A percentile compares a stretch with the other conserved stretches of the same genome.
Evolutionary conservation across 2,797 vertebrate species (phyloP).

Genomic region (Avahi laniger): DNA sequence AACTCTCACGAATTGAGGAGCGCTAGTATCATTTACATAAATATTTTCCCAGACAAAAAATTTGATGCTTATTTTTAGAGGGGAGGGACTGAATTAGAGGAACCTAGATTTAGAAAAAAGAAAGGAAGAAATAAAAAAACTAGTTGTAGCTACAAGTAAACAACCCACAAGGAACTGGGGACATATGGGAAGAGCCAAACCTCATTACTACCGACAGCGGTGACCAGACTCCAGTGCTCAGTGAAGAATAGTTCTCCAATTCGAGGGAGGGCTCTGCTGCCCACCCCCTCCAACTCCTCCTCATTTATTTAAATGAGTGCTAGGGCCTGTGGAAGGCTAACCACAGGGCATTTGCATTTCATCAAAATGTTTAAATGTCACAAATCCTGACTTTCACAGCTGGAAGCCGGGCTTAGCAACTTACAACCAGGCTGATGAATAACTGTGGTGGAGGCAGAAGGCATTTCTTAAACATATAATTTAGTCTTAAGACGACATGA

Average conservation of each 20-base stretch:
- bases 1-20: neutral
- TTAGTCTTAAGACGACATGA: conserved; percentile 18
- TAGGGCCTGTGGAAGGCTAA: neutral
- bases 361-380: conserved; percentile 36
- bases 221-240: neutral
- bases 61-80: conserved; percentile 8
- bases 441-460: neutral
- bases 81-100: neutral
- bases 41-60: neutral
- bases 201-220: rapidly evolving
- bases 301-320: neutral
- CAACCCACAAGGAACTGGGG: neutral
- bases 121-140: neutral
- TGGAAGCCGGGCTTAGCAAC: neutral
- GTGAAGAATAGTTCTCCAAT: neutral
- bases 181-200: neutral
- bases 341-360: conserved; percentile 34
- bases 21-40: neutral
- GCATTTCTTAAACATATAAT: conserved; percentile 28
- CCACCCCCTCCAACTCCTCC: neutral
- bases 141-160: neutral
- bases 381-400: conserved; percentile 29
- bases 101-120: neutral
- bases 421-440: neutral
- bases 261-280: neutral